Conservation (phyloP, 64 coral and sea anemone genomes). For the Pachyseris speciosa region DNA sequence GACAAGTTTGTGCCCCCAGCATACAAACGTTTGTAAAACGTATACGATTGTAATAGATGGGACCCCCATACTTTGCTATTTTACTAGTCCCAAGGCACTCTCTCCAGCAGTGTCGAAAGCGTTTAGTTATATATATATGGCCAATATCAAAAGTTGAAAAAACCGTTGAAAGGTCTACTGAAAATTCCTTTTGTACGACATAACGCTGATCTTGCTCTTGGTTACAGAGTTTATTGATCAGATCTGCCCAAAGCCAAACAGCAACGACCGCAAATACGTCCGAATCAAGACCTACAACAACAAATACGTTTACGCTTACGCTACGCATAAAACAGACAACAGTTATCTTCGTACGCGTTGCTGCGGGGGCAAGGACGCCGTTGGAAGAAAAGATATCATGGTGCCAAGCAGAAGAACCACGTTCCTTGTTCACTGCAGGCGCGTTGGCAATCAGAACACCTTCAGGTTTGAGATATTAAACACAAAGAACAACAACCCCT, state of each 20-base stretch:
- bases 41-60: too few relatives aligned
- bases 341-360: constrained; percentile 22
- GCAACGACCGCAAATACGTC: constrained; percentile 21
- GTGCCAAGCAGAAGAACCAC: constrained; percentile 15
- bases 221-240: constrained; percentile 6
- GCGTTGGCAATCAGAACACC: neutral
- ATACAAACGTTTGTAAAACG: too few relatives aligned
- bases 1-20: too few relatives aligned
- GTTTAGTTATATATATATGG: too few relatives aligned
- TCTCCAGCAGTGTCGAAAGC: too few relatives aligned
- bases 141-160: too few relatives aligned
- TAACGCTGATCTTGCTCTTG: neutral
- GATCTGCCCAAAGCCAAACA: constrained; percentile 2
- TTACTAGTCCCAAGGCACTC: too few relatives aligned
- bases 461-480: constrained; percentile 22
- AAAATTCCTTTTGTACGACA: too few relatives aligned
- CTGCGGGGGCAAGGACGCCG: constrained; percentile 21
- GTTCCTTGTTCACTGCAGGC: constrained; percentile 9
- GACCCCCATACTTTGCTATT: too few relatives aligned
- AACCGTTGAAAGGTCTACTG: too few relatives aligned
- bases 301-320: constrained; percentile 29
- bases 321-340: neutral
- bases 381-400: neutral
- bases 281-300: constrained; percentile 50
- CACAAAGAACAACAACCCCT: neutral